Evolutionary conservation across 2,888 invertebrate species (phyloP).

Genomic region (Macaria liturata): DNA sequence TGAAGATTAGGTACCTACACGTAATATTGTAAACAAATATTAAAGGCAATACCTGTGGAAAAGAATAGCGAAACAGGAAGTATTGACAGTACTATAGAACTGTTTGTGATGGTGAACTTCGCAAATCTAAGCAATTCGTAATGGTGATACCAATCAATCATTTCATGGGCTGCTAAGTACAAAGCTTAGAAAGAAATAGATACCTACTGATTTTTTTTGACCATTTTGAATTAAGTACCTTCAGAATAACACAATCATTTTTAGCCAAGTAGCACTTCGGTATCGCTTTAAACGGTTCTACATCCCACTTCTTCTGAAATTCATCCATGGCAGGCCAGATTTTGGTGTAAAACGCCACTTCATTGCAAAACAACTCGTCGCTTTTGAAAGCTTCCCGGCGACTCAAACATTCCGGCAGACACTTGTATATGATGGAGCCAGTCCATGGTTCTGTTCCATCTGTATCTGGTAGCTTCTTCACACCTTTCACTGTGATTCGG

Average conservation of each 20-base stretch:
- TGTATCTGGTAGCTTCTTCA: slow-evolving; percentile 50
- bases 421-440: slow-evolving; percentile 87
- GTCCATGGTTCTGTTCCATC: slow-evolving; percentile 78
- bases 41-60: too few species aligned
- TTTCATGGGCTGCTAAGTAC: too few species aligned
- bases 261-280: slow-evolving; percentile 85
- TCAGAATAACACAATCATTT: slow-evolving; percentile 82
- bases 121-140: too few species aligned
- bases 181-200: too few species aligned
- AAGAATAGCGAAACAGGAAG: too few species aligned
- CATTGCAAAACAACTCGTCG: slow-evolving; percentile 87
- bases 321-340: slow-evolving; percentile 86
- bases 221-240: slow-evolving; percentile 40
- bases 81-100: too few species aligned
- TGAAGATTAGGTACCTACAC: too few species aligned
- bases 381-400: slow-evolving; percentile 88
- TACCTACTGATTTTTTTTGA: too few species aligned
- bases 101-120: too few species aligned
- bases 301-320: slow-evolving; percentile 79
- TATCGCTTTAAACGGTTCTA: slow-evolving; percentile 78
- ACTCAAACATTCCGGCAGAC: slow-evolving; percentile 85
- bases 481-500: slow-evolving; percentile 84
- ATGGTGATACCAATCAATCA: too few species aligned
- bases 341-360: slow-evolving; percentile 88
- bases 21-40: too few species aligned